Conservation (phyloP, 35 echinoderm and acorn worm species). For the Heliocidaris tuberculata region DNA sequence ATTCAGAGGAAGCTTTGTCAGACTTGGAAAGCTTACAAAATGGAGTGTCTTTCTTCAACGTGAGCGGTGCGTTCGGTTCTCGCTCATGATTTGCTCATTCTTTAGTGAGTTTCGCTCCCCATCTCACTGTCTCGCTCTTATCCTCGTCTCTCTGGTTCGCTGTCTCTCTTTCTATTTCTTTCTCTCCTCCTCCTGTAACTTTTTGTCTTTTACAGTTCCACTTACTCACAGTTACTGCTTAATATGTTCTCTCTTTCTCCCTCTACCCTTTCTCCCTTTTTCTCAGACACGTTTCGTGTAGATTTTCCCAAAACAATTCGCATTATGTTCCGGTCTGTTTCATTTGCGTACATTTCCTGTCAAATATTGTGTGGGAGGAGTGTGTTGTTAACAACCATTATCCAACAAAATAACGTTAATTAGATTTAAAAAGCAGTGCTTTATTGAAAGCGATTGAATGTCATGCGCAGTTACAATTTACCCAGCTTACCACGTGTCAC, state of each 20-base stretch:
- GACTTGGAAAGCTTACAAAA: background rate
- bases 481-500: background rate
- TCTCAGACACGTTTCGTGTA: background rate
- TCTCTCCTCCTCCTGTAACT: background rate
- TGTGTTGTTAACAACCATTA: background rate
- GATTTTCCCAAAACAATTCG: background rate
- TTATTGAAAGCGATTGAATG: background rate
- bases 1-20: background rate
- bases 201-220: no score
- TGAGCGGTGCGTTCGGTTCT: background rate
- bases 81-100: background rate
- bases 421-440: background rate
- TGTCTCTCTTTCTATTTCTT: background rate
- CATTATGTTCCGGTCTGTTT: background rate
- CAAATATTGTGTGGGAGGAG: background rate
- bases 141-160: background rate
- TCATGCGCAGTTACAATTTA: background rate
- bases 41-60: background rate
- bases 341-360: background rate
- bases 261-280: background rate
- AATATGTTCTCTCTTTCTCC: no score
- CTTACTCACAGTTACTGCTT: no score
- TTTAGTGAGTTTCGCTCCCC: background rate
- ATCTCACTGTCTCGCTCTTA: background rate
- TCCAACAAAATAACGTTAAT: background rate